Evolutionary conservation across 1,140 invertebrate species (phyloP), one percentile per base, ranked within the genome.

Genomic region (Thaumetopoea pityocampa): DNA sequence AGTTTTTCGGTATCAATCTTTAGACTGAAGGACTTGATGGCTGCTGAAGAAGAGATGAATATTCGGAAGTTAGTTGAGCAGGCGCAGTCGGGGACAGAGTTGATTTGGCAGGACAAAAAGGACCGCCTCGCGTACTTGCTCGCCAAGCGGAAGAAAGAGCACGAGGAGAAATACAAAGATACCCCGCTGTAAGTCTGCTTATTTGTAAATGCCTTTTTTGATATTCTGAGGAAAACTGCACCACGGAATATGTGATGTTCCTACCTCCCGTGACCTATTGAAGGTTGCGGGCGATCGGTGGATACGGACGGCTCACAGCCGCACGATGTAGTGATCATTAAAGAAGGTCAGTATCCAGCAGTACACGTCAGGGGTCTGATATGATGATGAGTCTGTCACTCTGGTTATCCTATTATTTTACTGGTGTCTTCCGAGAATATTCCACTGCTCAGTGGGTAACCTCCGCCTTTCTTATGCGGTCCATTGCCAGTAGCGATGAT

Each of bases 91-190:
- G 79, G 76, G 0, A 57, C 55, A 0, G 73, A 62, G 4, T 47
- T 46, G 0, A 3, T 65, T 0, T 81, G 71, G 73, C 59, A 67
- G 2, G 67, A 74, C 14, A 81, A 76, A 51, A 54, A 62, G 22
- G 38, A 66, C 1, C 33, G 77, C 1, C 51, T 81, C 0, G 26
- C 58, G 5, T 70, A 63, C 15, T 29, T 81, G 3, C 36, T 81
- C 3, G 67, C 38, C 10, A 74, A 73, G 23, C 30, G 73, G 6
- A 57, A 64, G 44, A 72, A 71, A 19, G 78, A 83, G 41, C 78
- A 80, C 16, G 64, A 69, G 12, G 70, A 78, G 1, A 82, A 76
- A 42, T 82, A 77, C 32, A 78, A 69, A 32, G 69, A 82, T 10
- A 67, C 66, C 5, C 76, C 76, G 0, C 19, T 80, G 78, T 82